Evolutionary conservation across 2,888 invertebrate species (phyloP).

Genomic region (Eupsilia transversa): DNA sequence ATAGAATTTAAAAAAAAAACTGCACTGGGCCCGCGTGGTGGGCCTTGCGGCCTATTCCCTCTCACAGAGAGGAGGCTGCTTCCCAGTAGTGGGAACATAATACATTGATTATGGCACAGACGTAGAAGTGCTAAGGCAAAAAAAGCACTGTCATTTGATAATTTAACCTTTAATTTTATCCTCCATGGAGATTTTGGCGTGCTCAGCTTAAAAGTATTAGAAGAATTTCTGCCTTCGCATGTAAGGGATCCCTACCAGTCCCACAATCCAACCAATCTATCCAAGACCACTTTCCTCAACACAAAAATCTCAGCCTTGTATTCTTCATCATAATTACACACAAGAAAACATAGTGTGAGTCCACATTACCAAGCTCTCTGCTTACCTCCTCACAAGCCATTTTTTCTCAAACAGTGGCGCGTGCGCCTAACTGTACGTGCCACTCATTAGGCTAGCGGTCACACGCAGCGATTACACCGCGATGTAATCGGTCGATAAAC

Average conservation of each 20-base stretch:
- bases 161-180: background rate
- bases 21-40: too few species aligned
- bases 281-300: background rate
- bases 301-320: background rate
- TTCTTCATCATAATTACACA: background rate
- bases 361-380: background rate
- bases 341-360: background rate
- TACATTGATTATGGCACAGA: background rate
- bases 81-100: too few species aligned
- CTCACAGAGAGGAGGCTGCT: too few species aligned
- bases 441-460: constrained; percentile 74
- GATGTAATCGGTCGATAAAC: constrained; percentile 58
- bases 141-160: background rate
- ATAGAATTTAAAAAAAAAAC: too few species aligned
- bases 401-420: constrained; percentile 62
- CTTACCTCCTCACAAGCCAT: constrained; percentile 2
- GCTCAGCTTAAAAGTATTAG: background rate
- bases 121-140: background rate
- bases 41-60: too few species aligned
- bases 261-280: background rate
- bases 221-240: too few species aligned
- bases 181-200: background rate
- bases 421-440: constrained; percentile 77
- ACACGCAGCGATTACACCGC: constrained; percentile 57
- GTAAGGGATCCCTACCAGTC: too few species aligned